These are phyloP conservation scores for Harpalus rufipes DNA, from an alignment of 2,888 invertebrate genomes.

Conservation along the genomic window DNA sequence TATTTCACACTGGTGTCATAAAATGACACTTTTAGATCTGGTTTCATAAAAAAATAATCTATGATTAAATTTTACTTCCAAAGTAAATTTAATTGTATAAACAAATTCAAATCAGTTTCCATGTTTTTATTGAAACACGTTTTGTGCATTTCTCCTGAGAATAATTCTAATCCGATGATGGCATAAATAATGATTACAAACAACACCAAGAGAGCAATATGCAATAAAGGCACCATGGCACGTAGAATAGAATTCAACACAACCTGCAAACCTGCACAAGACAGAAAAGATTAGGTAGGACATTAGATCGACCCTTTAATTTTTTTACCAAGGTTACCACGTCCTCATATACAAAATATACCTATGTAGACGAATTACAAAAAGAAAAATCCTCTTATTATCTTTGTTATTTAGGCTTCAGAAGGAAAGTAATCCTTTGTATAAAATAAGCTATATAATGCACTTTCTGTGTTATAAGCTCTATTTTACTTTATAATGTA, in stretches of 20 bases:
- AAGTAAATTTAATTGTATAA: no score
- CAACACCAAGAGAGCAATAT: constrained; percentile 98
- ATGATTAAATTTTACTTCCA: no score
- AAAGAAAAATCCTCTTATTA: background rate
- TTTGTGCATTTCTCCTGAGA: constrained; percentile 98
- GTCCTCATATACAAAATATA: background rate
- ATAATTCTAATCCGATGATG: constrained; percentile 98
- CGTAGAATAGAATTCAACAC: constrained; percentile 99
- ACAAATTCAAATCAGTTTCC: no score
- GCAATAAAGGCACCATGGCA: constrained; percentile 99
- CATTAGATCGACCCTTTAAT: background rate
- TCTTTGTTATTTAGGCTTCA: background rate
- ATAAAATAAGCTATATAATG: background rate
- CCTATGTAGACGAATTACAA: background rate
- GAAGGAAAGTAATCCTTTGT: background rate
- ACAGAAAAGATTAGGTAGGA: background rate
- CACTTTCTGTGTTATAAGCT: constrained; percentile 1
- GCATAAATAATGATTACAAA: constrained; percentile 99
- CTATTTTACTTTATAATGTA: constrained; percentile 4
- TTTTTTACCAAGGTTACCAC: constrained; percentile 9
- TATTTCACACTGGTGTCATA: no score
- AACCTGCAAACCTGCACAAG: constrained; percentile 95
- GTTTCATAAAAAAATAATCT: no score
- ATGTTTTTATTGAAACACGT: constrained; percentile 94
- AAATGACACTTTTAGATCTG: no score